These are phyloP conservation scores for Thecophora atra DNA, from an alignment of 2,888 invertebrate genomes.

Conservation along the genomic window DNA sequence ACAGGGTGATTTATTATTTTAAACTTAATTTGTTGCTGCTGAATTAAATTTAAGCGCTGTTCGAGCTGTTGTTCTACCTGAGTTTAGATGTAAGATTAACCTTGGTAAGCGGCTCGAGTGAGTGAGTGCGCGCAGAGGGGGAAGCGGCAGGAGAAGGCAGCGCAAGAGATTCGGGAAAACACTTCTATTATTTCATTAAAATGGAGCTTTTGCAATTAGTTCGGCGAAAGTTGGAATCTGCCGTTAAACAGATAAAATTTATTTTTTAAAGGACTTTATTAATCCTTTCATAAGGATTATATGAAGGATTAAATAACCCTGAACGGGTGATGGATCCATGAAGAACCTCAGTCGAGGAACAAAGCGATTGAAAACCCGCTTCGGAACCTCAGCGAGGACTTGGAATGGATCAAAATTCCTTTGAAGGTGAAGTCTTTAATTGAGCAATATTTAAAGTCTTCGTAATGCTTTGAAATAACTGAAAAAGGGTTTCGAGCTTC, in stretches of 20 bases:
- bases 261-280: background rate
- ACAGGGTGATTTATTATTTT: conserved; percentile 33
- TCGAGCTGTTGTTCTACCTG: background rate
- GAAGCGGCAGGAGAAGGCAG: background rate
- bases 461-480: background rate
- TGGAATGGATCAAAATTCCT: no score
- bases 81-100: background rate
- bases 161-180: background rate
- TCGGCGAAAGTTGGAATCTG: no score
- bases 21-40: conserved; percentile 11
- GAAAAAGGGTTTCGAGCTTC: no score
- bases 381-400: no score
- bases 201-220: background rate
- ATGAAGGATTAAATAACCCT: no score
- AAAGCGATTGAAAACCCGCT: no score
- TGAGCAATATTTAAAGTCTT: background rate
- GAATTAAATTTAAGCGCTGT: background rate
- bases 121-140: background rate
- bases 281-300: no score
- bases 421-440: no score
- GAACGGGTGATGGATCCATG: no score
- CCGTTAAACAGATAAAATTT: background rate
- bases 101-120: background rate
- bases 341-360: no score
- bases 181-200: background rate